These are phyloP conservation scores for Crotophaga sulcirostris DNA, from an alignment of 2,113 vertebrate genomes.

Conservation along the genomic window DNA sequence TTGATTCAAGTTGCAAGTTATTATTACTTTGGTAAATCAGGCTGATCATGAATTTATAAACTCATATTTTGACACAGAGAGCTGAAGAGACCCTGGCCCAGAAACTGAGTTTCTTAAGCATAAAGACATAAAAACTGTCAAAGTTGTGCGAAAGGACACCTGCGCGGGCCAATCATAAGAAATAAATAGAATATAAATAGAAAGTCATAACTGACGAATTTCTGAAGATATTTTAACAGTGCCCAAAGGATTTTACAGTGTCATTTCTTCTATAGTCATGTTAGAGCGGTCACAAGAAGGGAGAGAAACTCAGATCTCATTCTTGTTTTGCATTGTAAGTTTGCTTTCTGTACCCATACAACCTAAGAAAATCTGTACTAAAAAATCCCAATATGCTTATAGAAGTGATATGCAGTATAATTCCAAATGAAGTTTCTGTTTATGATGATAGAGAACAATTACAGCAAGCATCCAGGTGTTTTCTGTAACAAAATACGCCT, in stretches of 20 bases:
- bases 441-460: neutral
- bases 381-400: neutral
- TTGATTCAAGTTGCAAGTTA: neutral
- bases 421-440: neutral
- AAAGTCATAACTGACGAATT: neutral
- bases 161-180: neutral
- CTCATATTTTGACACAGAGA: neutral
- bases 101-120: neutral
- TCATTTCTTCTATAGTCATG: neutral
- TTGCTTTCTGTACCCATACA: neutral
- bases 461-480: neutral
- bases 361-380: neutral
- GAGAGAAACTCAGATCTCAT: neutral
- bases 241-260: neutral
- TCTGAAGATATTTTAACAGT: neutral
- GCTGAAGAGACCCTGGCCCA: neutral
- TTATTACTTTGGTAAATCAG: neutral
- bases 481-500: neutral
- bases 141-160: neutral
- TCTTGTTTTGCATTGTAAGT: neutral
- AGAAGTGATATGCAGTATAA: neutral
- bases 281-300: neutral
- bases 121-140: neutral
- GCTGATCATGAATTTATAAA: neutral
- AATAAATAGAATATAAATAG: neutral